These are phyloP conservation scores for Spheniscus mendiculus DNA, from an alignment of 2,113 vertebrate genomes.

Conservation along the genomic window DNA sequence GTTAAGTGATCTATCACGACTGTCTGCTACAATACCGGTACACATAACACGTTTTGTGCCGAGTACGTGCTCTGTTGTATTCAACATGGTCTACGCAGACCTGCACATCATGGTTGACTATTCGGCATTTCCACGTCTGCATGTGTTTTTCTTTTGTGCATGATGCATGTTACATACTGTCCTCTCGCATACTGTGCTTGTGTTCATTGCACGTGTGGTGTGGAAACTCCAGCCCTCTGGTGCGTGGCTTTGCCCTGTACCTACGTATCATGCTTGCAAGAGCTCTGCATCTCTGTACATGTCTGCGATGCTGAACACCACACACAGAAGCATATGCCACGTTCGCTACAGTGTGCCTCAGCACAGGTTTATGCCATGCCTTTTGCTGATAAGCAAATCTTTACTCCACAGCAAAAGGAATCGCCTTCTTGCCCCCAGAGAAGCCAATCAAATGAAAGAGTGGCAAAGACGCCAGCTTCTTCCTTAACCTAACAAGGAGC, in stretches of 20 bases:
- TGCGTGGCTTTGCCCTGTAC: fast-evolving
- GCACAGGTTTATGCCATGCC: neutral
- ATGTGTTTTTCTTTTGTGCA: neutral
- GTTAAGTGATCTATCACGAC: fast-evolving
- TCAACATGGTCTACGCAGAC: fast-evolving
- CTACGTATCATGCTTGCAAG: fast-evolving
- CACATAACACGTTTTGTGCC: fast-evolving
- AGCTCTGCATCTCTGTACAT: neutral
- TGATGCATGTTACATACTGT: fast-evolving
- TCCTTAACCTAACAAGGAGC: slow-evolving; percentile 67
- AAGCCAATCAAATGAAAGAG: slow-evolving; percentile 65
- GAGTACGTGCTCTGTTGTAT: fast-evolving
- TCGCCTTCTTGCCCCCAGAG: slow-evolving; percentile 20
- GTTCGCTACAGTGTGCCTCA: neutral
- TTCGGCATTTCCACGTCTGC: fast-evolving
- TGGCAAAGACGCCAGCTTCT: slow-evolving; percentile 58
- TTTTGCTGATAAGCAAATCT: slow-evolving; percentile 41
- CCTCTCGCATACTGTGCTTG: fast-evolving
- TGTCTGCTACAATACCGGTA: fast-evolving
- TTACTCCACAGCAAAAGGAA: neutral
- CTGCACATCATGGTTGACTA: fast-evolving
- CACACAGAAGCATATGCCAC: fast-evolving
- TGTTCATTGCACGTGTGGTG: fast-evolving
- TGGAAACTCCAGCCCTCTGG: neutral
- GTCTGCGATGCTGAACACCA: neutral